phyloP scores from a whole-genome alignment of 1,140 invertebrate species.

The Sycobia sp. region DNA sequence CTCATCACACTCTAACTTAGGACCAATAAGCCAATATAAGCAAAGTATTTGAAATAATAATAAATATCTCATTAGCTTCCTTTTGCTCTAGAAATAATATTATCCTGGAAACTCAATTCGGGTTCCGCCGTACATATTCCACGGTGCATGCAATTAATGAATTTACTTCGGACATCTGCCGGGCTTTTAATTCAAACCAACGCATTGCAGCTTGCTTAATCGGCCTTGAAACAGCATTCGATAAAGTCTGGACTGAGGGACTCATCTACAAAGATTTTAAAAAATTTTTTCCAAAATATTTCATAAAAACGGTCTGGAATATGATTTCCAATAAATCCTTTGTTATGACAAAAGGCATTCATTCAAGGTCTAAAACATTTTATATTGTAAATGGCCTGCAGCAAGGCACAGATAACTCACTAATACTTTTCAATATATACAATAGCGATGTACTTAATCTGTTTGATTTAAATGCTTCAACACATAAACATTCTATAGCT shows the following conservation, averaged over 20 bases:
- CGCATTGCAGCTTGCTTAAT: neutral
- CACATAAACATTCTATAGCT: neutral
- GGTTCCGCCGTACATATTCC: conserved; percentile 32
- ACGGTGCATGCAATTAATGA: conserved; percentile 36
- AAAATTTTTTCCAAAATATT: neutral
- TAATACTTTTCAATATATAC: no score
- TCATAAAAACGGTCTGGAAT: neutral
- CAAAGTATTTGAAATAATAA: no score
- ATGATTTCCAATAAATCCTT: neutral
- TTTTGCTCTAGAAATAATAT: no score
- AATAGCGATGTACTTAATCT: conserved; percentile 11
- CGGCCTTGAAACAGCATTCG: neutral
- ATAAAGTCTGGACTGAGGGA: neutral
- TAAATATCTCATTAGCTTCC: no score
- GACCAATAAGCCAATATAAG: conserved; percentile 48
- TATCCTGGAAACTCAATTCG: conserved; percentile 36
- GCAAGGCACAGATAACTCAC: neutral
- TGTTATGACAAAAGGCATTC: neutral
- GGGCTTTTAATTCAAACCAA: no score
- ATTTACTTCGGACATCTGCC: no score
- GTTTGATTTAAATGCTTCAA: neutral
- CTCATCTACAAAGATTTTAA: neutral
- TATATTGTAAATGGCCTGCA: neutral
- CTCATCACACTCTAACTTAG: neutral
- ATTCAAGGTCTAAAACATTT: neutral